Evolutionary conservation across 1,140 invertebrate genomes (phyloP).

Genomic region (Drosophila sechellia): DNA sequence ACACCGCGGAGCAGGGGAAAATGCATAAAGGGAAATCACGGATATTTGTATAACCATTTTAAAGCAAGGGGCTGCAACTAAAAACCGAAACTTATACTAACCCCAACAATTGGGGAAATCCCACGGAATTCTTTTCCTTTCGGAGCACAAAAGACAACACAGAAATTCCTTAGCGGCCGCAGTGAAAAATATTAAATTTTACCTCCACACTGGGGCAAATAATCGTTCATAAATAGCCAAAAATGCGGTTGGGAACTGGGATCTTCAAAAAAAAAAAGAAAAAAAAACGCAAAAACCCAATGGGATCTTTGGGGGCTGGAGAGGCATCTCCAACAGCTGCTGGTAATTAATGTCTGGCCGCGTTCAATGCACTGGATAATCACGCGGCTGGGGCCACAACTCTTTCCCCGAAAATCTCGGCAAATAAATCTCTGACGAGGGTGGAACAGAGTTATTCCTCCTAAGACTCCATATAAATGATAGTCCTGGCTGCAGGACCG

Average conservation of each 20-base stretch:
- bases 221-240: constrained; percentile 80
- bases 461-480: constrained; percentile 61
- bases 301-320: constrained; percentile 7
- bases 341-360: constrained; percentile 75
- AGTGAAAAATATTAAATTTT: constrained; percentile 46
- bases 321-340: constrained; percentile 60
- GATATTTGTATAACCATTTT: constrained; percentile 30
- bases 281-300: background rate
- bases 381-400: constrained; percentile 67
- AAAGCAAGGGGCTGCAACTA: constrained; percentile 2
- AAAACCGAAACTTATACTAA: constrained; percentile 10
- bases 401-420: constrained; percentile 72
- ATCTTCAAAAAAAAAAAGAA: background rate
- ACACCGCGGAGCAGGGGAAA: constrained; percentile 18
- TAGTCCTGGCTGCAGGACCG: constrained; percentile 58
- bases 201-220: constrained; percentile 36
- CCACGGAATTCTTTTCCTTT: constrained; percentile 33
- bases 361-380: constrained; percentile 81
- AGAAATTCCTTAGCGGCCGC: constrained; percentile 44
- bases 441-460: constrained; percentile 59
- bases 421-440: constrained; percentile 74
- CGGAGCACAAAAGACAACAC: constrained; percentile 43
- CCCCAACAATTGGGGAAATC: constrained; percentile 62
- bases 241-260: constrained; percentile 48
- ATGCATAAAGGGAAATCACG: constrained; percentile 9